Percentiles rank a stretch among this genome's conserved stretches.
Evolutionary conservation across 2,888 invertebrate genomes (phyloP).

Genomic region (Nomada ferruginata): DNA sequence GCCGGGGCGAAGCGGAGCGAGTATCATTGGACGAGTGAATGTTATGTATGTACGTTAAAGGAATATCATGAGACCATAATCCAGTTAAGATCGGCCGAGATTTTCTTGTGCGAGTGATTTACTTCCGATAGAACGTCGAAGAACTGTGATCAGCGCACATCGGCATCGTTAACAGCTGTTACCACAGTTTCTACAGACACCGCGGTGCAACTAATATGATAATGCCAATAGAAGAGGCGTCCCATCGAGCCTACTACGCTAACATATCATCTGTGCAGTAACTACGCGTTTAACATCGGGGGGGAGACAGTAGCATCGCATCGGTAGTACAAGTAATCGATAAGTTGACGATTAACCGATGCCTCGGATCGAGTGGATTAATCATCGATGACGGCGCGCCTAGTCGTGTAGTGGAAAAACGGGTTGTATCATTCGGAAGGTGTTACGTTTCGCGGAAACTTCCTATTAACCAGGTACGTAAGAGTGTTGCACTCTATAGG

Average conservation of each 20-base stretch:
- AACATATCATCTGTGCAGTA: background rate
- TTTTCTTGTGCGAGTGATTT: background rate
- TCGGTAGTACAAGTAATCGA: constrained; percentile 24
- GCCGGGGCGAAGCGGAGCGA: background rate
- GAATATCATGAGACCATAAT: constrained; percentile 23
- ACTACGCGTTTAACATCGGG: background rate
- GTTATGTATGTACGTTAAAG: background rate
- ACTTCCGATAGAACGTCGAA: constrained; percentile 1
- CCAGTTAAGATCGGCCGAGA: constrained; percentile 4
- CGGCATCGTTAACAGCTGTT: constrained; percentile 20
- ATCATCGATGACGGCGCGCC: constrained; percentile 24
- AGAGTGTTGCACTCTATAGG: background rate
- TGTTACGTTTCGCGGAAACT: constrained; percentile 56
- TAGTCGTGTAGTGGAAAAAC: background rate
- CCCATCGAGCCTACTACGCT: background rate
- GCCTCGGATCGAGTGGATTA: constrained; percentile 12
- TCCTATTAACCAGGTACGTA: constrained; percentile 66
- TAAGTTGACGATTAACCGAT: constrained; percentile 22
- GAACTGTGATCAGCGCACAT: background rate
- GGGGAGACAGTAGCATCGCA: constrained; percentile 4
- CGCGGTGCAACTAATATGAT: constrained; percentile 14
- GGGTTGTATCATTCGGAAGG: constrained; percentile 37
- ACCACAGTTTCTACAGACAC: background rate
- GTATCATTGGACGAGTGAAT: background rate
- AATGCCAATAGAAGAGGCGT: background rate